Percentiles rank a stretch among this genome's conserved stretches.
Conservation (phyloP, 1,140 invertebrate genomes). For the Popillia japonica region DNA sequence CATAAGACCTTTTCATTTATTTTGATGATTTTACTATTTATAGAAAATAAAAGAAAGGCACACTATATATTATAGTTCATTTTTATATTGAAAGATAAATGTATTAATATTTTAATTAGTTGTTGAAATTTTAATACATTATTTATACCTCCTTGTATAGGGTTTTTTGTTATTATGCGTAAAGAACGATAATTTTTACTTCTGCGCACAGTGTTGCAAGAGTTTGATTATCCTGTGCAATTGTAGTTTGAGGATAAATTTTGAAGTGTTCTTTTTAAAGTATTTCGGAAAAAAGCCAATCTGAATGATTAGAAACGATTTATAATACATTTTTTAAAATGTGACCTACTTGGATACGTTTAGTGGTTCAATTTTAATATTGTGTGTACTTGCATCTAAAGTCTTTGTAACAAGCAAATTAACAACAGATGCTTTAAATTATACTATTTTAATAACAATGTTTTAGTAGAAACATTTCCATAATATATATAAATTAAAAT, state of each 20-base stretch:
- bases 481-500: slow-evolving; percentile 47
- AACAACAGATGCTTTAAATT: slow-evolving; percentile 37
- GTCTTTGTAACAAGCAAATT: slow-evolving; percentile 7
- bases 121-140: neutral
- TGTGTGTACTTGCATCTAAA: neutral
- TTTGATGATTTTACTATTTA: no score
- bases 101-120: no score
- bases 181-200: neutral
- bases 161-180: slow-evolving; percentile 7
- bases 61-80: no score
- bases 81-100: no score
- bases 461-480: neutral
- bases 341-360: neutral
- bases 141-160: neutral
- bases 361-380: neutral
- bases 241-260: slow-evolving; percentile 31
- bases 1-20: no score
- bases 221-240: slow-evolving; percentile 4
- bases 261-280: slow-evolving; percentile 29
- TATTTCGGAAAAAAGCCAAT: neutral
- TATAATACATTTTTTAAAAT: neutral
- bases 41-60: no score
- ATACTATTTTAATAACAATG: slow-evolving; percentile 32
- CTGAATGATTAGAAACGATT: neutral
- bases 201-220: slow-evolving; percentile 36